Percentiles rank a stretch among this genome's conserved stretches.
Conservation (phyloP, 2,797 vertebrate genomes). For the Spatula clypeata region DNA sequence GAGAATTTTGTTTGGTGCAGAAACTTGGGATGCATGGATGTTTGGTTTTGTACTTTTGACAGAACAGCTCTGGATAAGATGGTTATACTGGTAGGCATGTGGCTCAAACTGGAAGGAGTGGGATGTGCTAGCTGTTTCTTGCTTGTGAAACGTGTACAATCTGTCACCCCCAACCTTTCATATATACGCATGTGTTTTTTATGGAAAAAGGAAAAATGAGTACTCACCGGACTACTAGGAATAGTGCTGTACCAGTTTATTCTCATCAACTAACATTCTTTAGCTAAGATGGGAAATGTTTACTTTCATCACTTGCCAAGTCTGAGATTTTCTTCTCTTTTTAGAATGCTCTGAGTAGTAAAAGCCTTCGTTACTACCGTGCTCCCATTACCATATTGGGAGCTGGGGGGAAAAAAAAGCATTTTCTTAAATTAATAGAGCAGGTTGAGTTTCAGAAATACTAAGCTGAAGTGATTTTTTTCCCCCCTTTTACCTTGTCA, state of each 20-base stretch:
- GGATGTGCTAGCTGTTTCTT: conserved; percentile 42
- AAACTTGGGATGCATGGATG: neutral
- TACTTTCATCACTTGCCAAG: neutral
- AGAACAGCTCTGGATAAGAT: neutral
- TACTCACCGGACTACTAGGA: neutral
- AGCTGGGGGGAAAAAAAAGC: conserved; percentile 24
- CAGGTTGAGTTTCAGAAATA: conserved; percentile 59
- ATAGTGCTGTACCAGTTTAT: neutral
- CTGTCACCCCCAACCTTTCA: neutral
- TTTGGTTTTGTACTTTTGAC: neutral
- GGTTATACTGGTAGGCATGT: neutral
- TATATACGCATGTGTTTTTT: neutral
- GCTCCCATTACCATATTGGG: neutral
- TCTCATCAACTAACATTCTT: conserved; percentile 8
- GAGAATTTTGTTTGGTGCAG: neutral
- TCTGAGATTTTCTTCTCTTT: conserved; percentile 1
- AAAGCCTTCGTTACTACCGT: conserved; percentile 35
- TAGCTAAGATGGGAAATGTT: conserved; percentile 14
- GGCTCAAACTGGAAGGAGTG: neutral
- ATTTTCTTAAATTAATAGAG: conserved; percentile 1
- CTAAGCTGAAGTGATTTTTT: conserved; percentile 39
- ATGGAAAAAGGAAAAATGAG: neutral
- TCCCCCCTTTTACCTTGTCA: conserved; percentile 49
- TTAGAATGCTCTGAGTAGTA: neutral
- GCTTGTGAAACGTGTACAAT: neutral